These are phyloP conservation scores for Hydrochoerus hydrochaeris DNA, from an alignment of 2,113 vertebrate species.

Conservation along the genomic window DNA sequence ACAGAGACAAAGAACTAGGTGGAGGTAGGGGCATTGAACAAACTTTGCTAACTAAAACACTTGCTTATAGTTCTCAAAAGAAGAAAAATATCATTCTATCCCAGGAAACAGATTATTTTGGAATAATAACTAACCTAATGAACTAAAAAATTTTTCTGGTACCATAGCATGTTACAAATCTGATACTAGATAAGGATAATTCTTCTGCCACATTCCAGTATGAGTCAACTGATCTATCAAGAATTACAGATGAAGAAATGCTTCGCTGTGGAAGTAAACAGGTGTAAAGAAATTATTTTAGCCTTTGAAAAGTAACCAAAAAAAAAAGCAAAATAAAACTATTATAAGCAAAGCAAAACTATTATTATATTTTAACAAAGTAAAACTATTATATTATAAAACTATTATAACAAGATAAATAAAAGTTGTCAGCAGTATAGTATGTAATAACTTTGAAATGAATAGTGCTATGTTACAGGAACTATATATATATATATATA, in stretches of 20 bases:
- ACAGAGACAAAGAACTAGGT: not conserved
- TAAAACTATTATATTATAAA: too few relatives aligned
- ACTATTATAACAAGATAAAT: not conserved
- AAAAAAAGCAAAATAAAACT: not conserved
- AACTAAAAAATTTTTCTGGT: not conserved
- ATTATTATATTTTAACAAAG: too few relatives aligned
- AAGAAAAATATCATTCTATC: not conserved
- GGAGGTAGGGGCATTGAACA: not conserved
- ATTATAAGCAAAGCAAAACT: too few relatives aligned
- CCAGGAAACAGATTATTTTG: not conserved
- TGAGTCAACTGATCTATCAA: not conserved
- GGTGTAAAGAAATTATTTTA: not conserved
- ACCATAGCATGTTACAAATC: not conserved
- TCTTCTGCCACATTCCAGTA: not conserved
- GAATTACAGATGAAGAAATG: not conserved
- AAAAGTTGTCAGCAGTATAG: not conserved
- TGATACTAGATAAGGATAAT: not conserved
- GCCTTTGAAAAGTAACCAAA: not conserved
- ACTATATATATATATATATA: too few relatives aligned
- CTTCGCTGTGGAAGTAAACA: not conserved
- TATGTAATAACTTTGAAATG: not conserved
- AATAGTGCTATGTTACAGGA: not conserved
- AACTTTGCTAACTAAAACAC: not conserved
- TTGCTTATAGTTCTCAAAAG: not conserved
- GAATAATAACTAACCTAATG: not conserved